Percentiles rank a stretch among this genome's conserved stretches.
Conservation (phyloP, 2,797 vertebrate genomes). For the Emydoidea blandingii region DNA sequence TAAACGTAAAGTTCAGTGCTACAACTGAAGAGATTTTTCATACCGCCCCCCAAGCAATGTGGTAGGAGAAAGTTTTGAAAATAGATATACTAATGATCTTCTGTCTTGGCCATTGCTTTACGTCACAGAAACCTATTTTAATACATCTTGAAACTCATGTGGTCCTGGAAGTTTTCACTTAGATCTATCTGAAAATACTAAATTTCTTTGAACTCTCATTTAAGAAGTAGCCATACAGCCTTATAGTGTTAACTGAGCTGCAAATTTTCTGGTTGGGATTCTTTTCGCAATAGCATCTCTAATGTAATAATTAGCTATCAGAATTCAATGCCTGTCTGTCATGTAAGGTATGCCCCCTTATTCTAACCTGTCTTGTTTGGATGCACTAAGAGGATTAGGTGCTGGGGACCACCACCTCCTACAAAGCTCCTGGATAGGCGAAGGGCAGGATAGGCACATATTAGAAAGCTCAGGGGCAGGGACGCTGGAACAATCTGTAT, state of each 20-base stretch:
- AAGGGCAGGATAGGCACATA: background rate
- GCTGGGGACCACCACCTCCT: background rate
- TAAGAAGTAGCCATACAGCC: background rate
- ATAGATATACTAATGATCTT: constrained; percentile 63
- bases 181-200: background rate
- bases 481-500: no score
- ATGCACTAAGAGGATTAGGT: background rate
- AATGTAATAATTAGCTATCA: accelerated
- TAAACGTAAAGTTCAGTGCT: constrained; percentile 67
- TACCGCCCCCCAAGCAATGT: background rate
- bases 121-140: constrained; percentile 24
- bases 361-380: background rate
- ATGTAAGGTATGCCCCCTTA: background rate
- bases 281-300: background rate
- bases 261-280: background rate
- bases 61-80: constrained; percentile 62
- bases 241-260: accelerated
- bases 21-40: constrained; percentile 61
- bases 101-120: constrained; percentile 61
- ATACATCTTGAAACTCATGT: constrained; percentile 51
- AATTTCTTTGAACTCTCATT: background rate
- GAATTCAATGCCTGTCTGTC: background rate
- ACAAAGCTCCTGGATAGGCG: background rate
- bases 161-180: constrained; percentile 19
- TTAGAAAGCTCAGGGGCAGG: background rate